A percentile compares a stretch with the other conserved stretches of the same genome.
Evolutionary conservation across 2,888 invertebrate genomes (phyloP).

Genomic region (Dasypogon diadema): DNA sequence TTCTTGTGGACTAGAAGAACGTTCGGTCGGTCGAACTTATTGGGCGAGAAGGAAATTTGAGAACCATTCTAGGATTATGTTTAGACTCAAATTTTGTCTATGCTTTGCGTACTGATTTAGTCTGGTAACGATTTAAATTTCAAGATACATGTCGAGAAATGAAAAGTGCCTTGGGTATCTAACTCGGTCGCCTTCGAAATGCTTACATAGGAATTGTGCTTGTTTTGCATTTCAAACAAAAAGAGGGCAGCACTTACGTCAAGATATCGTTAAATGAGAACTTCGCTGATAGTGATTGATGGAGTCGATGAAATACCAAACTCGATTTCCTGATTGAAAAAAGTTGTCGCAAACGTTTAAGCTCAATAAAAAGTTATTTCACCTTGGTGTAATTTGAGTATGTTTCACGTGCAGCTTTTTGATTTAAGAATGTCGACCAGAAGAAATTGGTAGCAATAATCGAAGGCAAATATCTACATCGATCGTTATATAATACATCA

Average conservation of each 20-base stretch:
- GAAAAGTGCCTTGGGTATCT: no score
- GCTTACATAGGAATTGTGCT: no score
- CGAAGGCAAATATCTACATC: background rate
- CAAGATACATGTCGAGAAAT: no score
- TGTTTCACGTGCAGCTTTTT: background rate
- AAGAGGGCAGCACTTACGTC: no score
- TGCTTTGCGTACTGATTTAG: background rate
- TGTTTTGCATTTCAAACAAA: no score
- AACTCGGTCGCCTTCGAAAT: no score
- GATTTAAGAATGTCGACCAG: background rate
- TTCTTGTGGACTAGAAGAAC: no score
- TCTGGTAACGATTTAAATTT: background rate
- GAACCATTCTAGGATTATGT: background rate
- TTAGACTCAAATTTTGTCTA: background rate
- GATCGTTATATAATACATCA: constrained; percentile 9
- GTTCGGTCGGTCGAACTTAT: no score
- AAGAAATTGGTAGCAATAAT: constrained; percentile 18
- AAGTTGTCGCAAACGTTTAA: background rate
- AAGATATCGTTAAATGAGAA: no score
- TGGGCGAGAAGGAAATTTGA: background rate
- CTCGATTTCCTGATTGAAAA: no score
- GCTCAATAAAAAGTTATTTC: background rate
- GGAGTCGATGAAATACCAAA: no score
- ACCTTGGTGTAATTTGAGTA: background rate
- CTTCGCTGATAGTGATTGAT: no score